Evolutionary conservation across 2,888 invertebrate species (phyloP).

Genomic region (Spodoptera exigua): DNA sequence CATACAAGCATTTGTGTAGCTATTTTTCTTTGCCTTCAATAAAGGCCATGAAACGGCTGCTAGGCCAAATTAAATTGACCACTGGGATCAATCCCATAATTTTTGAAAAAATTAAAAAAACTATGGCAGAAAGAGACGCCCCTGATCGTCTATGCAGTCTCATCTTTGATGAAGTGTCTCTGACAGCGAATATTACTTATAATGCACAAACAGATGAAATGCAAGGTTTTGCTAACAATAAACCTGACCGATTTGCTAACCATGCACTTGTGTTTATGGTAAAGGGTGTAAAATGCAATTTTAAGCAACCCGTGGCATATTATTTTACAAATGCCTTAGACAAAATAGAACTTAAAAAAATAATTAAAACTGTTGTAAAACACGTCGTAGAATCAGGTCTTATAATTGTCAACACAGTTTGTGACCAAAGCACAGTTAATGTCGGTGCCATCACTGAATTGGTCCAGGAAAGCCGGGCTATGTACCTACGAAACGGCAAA

Average conservation of each 20-base stretch:
- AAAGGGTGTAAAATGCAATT: conserved; percentile 3
- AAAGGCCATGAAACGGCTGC: conserved; percentile 22
- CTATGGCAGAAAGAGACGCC: neutral
- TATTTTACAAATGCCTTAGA: conserved; percentile 8
- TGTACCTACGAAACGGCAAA: no score
- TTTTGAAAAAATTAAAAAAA: conserved; percentile 16
- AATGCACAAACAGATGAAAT: conserved; percentile 1
- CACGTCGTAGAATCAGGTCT: conserved; percentile 6
- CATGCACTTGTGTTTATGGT: conserved; percentile 15
- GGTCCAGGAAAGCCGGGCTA: no score
- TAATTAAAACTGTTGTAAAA: conserved; percentile 3
- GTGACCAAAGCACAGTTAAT: no score
- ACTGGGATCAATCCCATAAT: conserved; percentile 11
- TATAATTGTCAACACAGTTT: no score
- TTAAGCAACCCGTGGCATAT: conserved; percentile 24
- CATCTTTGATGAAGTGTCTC: conserved; percentile 21
- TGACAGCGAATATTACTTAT: conserved; percentile 1
- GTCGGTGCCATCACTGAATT: no score
- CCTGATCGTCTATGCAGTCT: conserved; percentile 13
- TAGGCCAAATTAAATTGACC: conserved; percentile 11
- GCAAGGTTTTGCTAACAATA: conserved; percentile 1
- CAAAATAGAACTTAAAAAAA: conserved; percentile 1
- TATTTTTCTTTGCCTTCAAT: conserved; percentile 24
- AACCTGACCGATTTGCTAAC: neutral
- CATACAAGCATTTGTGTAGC: conserved; percentile 11